A percentile compares a stretch with the other conserved stretches of the same genome.
phyloP scores from a whole-genome alignment of 2,797 vertebrate species.

The Liparis tanakae region DNA sequence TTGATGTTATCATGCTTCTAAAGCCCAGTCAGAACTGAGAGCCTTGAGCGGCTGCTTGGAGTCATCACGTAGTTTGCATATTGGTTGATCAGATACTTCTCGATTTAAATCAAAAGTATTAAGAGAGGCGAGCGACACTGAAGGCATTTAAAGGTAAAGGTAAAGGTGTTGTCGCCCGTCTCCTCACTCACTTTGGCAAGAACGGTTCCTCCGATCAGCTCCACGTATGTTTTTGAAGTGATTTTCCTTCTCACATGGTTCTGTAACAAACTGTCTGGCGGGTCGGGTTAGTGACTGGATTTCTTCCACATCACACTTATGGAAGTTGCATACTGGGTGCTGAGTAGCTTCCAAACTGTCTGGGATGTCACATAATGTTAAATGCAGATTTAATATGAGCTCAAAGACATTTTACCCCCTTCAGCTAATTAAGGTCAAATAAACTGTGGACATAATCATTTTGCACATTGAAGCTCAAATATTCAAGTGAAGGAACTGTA shows the following conservation, averaged over 20 bases:
- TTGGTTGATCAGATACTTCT: neutral
- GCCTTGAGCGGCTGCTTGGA: neutral
- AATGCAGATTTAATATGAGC: neutral
- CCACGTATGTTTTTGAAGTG: too few relatives aligned
- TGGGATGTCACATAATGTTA: neutral
- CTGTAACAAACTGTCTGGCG: too few relatives aligned
- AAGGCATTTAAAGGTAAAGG: too few relatives aligned
- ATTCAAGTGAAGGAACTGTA: neutral
- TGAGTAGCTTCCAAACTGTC: neutral
- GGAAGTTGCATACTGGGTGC: neutral
- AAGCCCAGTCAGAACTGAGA: neutral
- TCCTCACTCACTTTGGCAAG: too few relatives aligned
- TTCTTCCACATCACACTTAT: neutral
- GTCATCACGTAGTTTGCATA: neutral
- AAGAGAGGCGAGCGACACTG: too few relatives aligned
- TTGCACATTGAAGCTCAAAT: neutral
- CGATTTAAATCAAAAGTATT: neutral
- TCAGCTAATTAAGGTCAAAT: neutral
- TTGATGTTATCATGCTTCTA: neutral
- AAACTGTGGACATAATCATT: neutral
- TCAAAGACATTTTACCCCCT: neutral
- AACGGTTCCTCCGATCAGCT: too few relatives aligned
- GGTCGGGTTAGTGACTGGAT: neutral
- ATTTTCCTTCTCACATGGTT: too few relatives aligned
- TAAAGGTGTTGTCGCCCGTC: too few relatives aligned